Base-by-base conservation (phyloP, 2,888 invertebrate species). In the Andrena hattorfiana region DNA sequence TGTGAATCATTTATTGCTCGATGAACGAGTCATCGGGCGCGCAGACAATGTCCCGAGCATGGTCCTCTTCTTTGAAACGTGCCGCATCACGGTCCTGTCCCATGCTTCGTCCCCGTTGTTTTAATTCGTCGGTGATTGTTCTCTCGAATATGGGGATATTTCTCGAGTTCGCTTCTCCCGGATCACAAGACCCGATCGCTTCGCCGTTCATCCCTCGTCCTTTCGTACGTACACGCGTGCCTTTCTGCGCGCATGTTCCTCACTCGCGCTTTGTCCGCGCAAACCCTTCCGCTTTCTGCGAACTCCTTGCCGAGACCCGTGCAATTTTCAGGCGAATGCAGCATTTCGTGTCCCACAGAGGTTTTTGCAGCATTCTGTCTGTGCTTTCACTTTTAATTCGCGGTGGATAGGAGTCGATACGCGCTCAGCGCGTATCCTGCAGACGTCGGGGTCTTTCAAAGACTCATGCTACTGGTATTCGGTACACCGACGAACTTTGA, bases 231-330 rank as follows among this genome's bases (percentile, higher is more conserved):
- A 26, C 30, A 30, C 7, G 8, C 35, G 30, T 63, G 48, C 35
- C 48, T 69, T 64, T 48, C 23, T 20, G 5, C 4, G 77, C 35
- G 71, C 67, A 23, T 63, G 62, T 63, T 62, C 60, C 60, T n/a
- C 60, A 42, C 48, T 64, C 16, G 2, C 42, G 28, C 13, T 69
- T 77, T 67, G 63, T 81, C 71, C 10, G 32, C 63, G 16, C 42
- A 23, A 80, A 35, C 13, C 62, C 26, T 54, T 48, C 51, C 30
- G 8, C 42, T 59, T 71, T 64, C 23, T 16, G n/a, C 20, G 13
- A 69, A 64, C 76, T 80, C 60, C 48, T 32, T 7, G 10, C 13
- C 10, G 54, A 60, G 26, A 74, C 49, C 51, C 13, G 10, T 71
- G 56, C 59, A 6, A 60, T 35, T 26, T 23, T 63, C 49, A 3